Evolutionary conservation across 2,797 vertebrate genomes (phyloP), one percentile per base, ranked within the genome.

Genomic region (Acropternis orthonyx): DNA sequence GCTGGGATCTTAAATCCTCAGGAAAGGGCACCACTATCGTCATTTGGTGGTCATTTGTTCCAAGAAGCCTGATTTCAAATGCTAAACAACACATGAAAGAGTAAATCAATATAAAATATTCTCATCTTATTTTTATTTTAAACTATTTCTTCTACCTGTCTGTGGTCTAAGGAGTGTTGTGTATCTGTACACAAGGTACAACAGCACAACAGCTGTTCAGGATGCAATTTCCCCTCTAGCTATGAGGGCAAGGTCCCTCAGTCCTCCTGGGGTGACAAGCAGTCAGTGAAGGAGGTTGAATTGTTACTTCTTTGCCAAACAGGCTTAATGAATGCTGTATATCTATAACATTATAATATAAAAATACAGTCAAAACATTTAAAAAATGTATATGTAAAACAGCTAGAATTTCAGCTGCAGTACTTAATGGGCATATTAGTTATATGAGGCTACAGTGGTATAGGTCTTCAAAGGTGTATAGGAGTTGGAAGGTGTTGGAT

Each of bases 171-270:
- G 17, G 21, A 49, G 26, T 11, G 28, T 7, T 48, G 12, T 32
- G 11, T 62, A 17, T 78, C 66, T 55, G 51, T 66, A 69, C 18
- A 30, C 37, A 76, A 37, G 21, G 37, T 67, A 55, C 19, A 73
- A 37, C 8, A 49, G n/a, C 23, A 28, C 52, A 85, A 51, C 51
- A 59, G 59, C 68, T 73, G 11, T 39, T 88, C 68, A 80, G 49
- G 68, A 88, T 89, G 72, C 32, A 82, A 92, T 91, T 91, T 86
- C 32, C 69, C 12, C 24, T 85, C 41, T 71, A 32, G 58, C 24
- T 73, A 4, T 13, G 22, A 83, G 44, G 32, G 17, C 59, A 79
- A 63, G 32, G 22, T 71, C 27, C 24, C 43, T 68, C 54, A 88
- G 34, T 4, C 59, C 13, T 91, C 27, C 75, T 72, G 63, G 37